Base-by-base conservation (phyloP, 92 coral and sea anemone species). In the Plumapathes pennacea region DNA sequence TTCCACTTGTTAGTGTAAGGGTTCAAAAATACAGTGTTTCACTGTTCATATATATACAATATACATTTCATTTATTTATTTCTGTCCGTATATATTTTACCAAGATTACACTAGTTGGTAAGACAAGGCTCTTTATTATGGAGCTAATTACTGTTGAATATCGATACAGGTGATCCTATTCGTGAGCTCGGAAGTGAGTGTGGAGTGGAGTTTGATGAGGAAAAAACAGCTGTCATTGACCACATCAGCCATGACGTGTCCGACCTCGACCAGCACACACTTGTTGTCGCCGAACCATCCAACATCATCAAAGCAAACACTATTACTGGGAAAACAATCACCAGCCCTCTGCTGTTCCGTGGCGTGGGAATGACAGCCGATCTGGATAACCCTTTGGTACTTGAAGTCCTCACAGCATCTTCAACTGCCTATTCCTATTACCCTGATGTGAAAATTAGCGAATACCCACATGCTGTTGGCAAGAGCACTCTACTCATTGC, bases 321-420 rank as follows among this genome's bases (percentile, higher is more conserved):
- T 18, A 79, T 92, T 14, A 86, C 90, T 32, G 96, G 96, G 31
- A 72, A 69, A 20, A 52, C 64, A 22, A 56, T 73, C 17, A 77
- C 57, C 10, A 83, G 56, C 38, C 98, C 98, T 22, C 52, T 84
- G 49, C 81, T 92, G 50, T 92, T 88, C 47, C 78, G 83, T 61
- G 98, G 98, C 15, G 98, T 88, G 40, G 98, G 98, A 18, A 92
- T 92, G 98, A 92, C 98, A 22, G 87, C 96, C 2, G 98, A 92
- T 52, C 67, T 82, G 40, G 98, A 92, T 50, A 92, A 92, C 60
- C 95, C 98, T 17, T 50, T 92, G 26, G 92, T 92, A 1, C 68
- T 92, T 39, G 98, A 92, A 46, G 96, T 92, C 8, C 66, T 88
- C 18, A 92, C 98, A 10, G 98, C 96, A 7, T 92, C 98, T 10